Evolutionary conservation across 1,140 invertebrate species (phyloP).

Genomic region (Nylanderia fulva): DNA sequence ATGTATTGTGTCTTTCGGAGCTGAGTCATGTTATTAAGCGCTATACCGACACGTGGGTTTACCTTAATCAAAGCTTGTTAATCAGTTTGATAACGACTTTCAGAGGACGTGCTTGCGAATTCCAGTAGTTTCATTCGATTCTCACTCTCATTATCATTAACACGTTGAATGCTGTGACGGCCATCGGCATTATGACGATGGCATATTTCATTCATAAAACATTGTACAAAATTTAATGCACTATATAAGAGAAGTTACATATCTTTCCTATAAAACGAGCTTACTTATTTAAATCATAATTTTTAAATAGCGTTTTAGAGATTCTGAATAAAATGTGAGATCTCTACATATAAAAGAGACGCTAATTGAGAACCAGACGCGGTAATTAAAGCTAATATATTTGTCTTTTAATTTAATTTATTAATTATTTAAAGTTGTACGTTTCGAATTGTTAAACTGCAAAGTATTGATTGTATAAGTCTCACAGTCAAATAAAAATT

Average conservation of each 20-base stretch:
- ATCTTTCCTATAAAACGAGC: not conserved
- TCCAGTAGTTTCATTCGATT: conserved; percentile 48
- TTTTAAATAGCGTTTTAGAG: not conserved
- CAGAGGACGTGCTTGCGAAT: conserved; percentile 71
- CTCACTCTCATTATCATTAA: conserved; percentile 64
- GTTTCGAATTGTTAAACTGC: no score
- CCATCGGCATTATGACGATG: conserved; percentile 20
- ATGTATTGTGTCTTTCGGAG: conserved; percentile 56
- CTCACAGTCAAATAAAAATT: no score
- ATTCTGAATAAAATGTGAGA: not conserved
- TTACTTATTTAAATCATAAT: not conserved
- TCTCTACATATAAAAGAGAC: no score
- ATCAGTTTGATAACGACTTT: conserved; percentile 77
- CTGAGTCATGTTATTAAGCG: conserved; percentile 48
- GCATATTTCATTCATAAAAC: not conserved
- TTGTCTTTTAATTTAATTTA: no score
- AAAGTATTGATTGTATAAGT: no score
- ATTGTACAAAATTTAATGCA: conserved; percentile 15
- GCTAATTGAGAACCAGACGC: no score
- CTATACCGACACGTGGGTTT: conserved; percentile 40
- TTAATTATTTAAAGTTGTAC: no score
- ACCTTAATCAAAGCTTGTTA: conserved; percentile 73
- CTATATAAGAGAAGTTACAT: not conserved
- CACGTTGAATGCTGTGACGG: conserved; percentile 46
- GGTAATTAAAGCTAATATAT: no score